A percentile compares a stretch with the other conserved stretches of the same genome.
Conservation (phyloP, 2,888 invertebrate genomes). For the Euproctis similis region DNA sequence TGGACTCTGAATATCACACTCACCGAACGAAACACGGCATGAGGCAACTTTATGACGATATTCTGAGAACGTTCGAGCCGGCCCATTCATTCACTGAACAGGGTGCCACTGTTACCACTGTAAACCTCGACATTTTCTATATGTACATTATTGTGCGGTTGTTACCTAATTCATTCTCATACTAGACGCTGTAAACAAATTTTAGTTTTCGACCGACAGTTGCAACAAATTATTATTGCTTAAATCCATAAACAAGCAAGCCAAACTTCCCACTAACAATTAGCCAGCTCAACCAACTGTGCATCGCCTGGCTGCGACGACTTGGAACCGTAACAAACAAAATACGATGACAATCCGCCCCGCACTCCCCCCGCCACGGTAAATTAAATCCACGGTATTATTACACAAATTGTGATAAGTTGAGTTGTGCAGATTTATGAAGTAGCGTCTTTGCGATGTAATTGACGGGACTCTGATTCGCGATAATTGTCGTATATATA, state of each 20-base stretch:
- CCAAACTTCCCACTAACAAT: conserved; percentile 4
- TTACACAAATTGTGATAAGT: conserved; percentile 30
- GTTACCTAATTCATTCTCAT: too few species aligned
- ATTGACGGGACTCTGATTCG: conserved; percentile 54
- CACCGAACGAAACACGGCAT: too few species aligned
- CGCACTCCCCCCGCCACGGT: too few species aligned
- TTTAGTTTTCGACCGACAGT: neutral
- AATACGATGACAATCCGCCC: conserved; percentile 18
- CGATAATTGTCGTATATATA: conserved; percentile 52
- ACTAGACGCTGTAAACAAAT: too few species aligned
- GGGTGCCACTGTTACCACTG: too few species aligned
- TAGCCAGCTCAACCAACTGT: conserved; percentile 1
- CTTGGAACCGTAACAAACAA: conserved; percentile 11
- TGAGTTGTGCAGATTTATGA: conserved; percentile 36
- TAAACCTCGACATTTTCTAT: too few species aligned
- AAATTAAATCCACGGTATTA: conserved; percentile 26
- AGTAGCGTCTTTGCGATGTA: conserved; percentile 29
- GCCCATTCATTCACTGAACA: too few species aligned
- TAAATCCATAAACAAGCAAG: neutral
- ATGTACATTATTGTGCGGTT: too few species aligned
- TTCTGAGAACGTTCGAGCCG: too few species aligned
- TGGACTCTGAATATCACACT: too few species aligned
- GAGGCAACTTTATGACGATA: too few species aligned
- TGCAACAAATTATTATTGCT: too few species aligned
- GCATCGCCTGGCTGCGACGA: conserved; percentile 5